Evolutionary conservation across 2,888 invertebrate genomes (phyloP).

Genomic region (Gisinianus flammeolus): DNA sequence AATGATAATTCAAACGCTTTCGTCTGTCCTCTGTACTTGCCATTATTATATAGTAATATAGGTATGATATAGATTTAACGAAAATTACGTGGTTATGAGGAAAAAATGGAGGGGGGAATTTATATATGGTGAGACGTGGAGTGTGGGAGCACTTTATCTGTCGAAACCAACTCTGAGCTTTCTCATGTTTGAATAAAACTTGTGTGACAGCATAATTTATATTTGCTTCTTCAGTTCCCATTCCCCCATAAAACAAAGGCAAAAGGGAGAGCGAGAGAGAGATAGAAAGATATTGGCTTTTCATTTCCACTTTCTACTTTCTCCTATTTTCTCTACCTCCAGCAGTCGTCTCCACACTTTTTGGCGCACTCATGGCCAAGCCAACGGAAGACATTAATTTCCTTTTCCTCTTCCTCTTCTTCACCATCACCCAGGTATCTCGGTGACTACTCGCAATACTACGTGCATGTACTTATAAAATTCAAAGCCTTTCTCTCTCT

Average conservation of each 20-base stretch:
- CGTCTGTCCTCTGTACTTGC: too few relatives aligned
- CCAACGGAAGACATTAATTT: neutral
- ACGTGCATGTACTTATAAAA: neutral
- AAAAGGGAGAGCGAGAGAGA: neutral
- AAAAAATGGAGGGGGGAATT: neutral
- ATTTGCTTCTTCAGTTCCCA: neutral
- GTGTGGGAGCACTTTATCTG: neutral
- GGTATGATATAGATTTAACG: too few relatives aligned
- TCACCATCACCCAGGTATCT: neutral
- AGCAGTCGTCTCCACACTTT: too few relatives aligned
- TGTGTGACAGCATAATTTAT: neutral
- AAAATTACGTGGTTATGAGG: neutral
- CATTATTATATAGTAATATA: too few relatives aligned
- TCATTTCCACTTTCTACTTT: too few relatives aligned
- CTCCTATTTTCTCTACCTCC: too few relatives aligned
- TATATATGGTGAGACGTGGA: neutral
- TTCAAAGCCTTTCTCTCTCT: neutral
- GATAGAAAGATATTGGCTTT: neutral
- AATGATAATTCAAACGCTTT: too few relatives aligned
- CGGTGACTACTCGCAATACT: neutral
- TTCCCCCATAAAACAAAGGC: neutral
- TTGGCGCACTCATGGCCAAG: too few relatives aligned
- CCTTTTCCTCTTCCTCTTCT: neutral
- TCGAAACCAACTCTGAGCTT: neutral
- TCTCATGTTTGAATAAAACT: neutral